A percentile compares a stretch with the other conserved stretches of the same genome.
Evolutionary conservation across 2,113 vertebrate genomes (phyloP).

Genomic region (Echinops telfairi): DNA sequence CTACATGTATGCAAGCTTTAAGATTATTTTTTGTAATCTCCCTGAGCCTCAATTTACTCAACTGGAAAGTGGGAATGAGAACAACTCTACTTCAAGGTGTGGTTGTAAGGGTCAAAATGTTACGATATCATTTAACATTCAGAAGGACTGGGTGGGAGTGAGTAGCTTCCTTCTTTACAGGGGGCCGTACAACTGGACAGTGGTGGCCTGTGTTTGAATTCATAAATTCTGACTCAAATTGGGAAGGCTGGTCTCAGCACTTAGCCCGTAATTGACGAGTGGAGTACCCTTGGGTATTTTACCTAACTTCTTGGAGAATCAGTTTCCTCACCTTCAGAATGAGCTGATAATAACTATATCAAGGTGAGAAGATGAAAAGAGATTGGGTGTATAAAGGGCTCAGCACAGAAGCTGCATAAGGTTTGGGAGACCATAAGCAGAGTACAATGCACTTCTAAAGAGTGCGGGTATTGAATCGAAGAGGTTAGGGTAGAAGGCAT

Average conservation of each 20-base stretch:
- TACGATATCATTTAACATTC: not conserved
- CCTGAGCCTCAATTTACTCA: not conserved
- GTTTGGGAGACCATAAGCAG: not conserved
- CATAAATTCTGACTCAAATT: not conserved
- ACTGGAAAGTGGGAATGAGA: not conserved
- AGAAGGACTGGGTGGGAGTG: not conserved
- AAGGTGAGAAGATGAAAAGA: not conserved
- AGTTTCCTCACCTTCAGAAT: not conserved
- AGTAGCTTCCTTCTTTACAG: not conserved
- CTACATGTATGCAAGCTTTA: not conserved
- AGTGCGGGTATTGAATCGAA: rapidly evolving
- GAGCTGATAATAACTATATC: not conserved
- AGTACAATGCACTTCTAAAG: not conserved
- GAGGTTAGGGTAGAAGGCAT: no score
- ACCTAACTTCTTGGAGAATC: not conserved
- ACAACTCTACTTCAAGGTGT: not conserved
- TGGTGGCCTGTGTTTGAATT: not conserved
- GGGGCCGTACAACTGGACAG: not conserved
- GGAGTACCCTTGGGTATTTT: not conserved
- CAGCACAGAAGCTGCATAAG: not conserved
- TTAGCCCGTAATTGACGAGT: not conserved
- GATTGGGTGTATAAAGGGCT: not conserved
- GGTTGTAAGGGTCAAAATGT: not conserved
- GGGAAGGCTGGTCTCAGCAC: not conserved
- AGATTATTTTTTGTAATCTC: no score